phyloP scores from a whole-genome alignment of 2,888 invertebrate genomes.

The Standfussiana lucernea region DNA sequence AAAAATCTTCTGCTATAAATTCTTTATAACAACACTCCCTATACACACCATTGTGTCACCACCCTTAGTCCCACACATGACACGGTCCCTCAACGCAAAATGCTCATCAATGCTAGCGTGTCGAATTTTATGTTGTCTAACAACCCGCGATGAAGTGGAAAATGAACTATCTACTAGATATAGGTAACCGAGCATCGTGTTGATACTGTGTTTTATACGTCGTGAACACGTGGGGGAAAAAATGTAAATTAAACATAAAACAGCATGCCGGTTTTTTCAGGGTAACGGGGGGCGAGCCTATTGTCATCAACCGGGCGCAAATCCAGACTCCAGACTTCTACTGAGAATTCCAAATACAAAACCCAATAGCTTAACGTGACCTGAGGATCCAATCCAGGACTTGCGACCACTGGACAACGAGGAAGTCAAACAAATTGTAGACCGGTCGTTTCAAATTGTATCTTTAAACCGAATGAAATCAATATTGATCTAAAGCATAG shows the following conservation, averaged over 20 bases:
- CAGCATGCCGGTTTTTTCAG: neutral
- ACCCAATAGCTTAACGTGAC: neutral
- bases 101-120: conserved; percentile 59
- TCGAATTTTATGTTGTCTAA: conserved; percentile 66
- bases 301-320: neutral
- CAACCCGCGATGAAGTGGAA: conserved; percentile 48
- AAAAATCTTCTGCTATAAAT: neutral
- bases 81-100: conserved; percentile 52
- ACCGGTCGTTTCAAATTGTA: no score
- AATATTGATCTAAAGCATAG: no score
- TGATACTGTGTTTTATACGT: conserved; percentile 27
- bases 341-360: neutral
- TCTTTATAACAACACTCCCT: neutral
- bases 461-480: no score
- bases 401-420: neutral
- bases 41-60: neutral
- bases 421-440: no score
- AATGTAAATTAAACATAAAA: neutral
- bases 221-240: neutral
- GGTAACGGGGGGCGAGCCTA: neutral
- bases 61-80: conserved; percentile 42
- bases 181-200: conserved; percentile 28
- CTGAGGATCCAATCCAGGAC: no score
- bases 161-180: conserved; percentile 49
- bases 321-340: neutral